Base-by-base conservation (phyloP, 2,888 invertebrate genomes). In the Rotaria sp. region DNA sequence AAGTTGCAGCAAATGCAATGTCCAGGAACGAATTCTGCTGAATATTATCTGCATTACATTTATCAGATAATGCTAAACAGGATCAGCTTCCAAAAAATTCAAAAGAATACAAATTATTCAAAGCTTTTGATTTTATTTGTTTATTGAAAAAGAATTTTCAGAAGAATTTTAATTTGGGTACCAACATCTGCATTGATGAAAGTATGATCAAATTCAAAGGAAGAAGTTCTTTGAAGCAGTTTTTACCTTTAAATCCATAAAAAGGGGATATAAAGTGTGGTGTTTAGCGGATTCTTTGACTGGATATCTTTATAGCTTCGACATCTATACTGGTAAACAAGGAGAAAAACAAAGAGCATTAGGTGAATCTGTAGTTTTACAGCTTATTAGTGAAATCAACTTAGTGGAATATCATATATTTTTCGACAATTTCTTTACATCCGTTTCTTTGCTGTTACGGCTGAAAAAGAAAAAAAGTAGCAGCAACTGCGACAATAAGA, bases 71-170 rank as follows among this genome's bases (percentile, higher is more conserved):
- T 55, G 55, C 55, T 18, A 55, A 55, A 55, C 55, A 55, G 11
- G 24, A 24, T 55, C 55, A 55, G 11, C 2, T 55, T 18, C 18
- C 11, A 10, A 55, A 24, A 24, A 55, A 3, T 24, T 55, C 55
- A 18, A 55, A 55, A 11, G 55, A 55, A 24, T 57, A 57, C 11
- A 57, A 57, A n/a, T n/a, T 57, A 57, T 57, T 57, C 57, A 57
- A n/a, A 57, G n/a, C 26, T 26, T 57, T 57, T 24, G 57, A 57
- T n/a, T 57, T 57, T n/a, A 57, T 57, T 8, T 11, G n/a, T n/a
- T 57, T 57, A n/a, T n/a, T 57, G 57, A 57, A 57, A 57, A 57
- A n/a, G n/a, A 57, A 57, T 57, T 57, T 57, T 57, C 57, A 57
- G 18, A n/a, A 57, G n/a, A 57, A 57, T 57, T 57, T 15, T 57